Percentiles rank a stretch among this genome's conserved stretches.
These are phyloP conservation scores for Bufo gargarizans DNA, from an alignment of 2,113 vertebrate species.

Conservation along the genomic window DNA sequence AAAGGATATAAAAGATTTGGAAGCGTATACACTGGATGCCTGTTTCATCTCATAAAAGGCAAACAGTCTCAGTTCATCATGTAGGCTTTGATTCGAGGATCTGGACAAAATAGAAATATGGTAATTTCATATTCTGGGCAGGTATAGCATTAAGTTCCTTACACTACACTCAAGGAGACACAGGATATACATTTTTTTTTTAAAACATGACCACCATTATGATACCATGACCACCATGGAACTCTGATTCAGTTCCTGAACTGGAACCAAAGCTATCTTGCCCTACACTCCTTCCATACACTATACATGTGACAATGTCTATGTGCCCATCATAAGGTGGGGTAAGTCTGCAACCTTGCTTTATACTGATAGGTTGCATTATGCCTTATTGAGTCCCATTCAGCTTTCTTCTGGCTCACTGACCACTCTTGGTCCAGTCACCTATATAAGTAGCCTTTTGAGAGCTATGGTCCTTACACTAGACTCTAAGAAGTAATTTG, in stretches of 20 bases:
- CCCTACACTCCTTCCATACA: too few relatives aligned
- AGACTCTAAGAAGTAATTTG: too few relatives aligned
- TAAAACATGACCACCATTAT: background rate
- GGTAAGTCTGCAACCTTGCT: too few relatives aligned
- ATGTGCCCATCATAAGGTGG: too few relatives aligned
- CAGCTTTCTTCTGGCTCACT: too few relatives aligned
- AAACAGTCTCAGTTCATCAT: slow-evolving; percentile 1
- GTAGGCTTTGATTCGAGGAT: background rate
- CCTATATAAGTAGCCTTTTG: too few relatives aligned
- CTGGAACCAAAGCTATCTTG: background rate
- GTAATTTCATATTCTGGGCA: background rate
- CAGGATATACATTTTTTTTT: too few relatives aligned
- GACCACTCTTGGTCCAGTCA: too few relatives aligned
- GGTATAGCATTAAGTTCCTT: background rate
- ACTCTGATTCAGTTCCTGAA: background rate
- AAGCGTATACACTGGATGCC: background rate
- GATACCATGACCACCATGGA: background rate
- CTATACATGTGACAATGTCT: too few relatives aligned
- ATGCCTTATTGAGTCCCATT: too few relatives aligned
- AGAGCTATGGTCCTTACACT: too few relatives aligned
- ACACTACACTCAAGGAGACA: background rate
- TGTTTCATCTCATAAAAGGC: slow-evolving; percentile 9
- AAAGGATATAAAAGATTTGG: slow-evolving; percentile 25
- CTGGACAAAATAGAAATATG: background rate
- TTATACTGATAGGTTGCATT: too few relatives aligned